Evolutionary conservation across 2,113 vertebrate species (phyloP), one percentile per base, ranked within the genome.

Genomic region (Melanerpes aurifrons): DNA sequence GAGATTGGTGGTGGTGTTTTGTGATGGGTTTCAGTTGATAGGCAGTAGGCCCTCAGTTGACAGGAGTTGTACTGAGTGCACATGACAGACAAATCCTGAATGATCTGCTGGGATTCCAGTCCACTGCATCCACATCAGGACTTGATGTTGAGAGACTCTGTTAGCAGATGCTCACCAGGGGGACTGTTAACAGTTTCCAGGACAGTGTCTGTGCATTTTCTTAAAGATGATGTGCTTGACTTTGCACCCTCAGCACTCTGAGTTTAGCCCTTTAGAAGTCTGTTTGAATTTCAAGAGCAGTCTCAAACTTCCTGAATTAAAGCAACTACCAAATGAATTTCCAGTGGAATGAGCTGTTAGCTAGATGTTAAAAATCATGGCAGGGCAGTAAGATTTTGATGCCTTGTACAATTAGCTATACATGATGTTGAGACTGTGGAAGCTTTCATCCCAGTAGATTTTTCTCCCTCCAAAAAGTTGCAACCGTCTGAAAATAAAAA

Each of bases 391-490:
- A n/a, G 11, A 74, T 50, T 70, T 72, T 77, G 22, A 50, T 87
- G 87, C 56, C 47, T 26, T 62, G 6, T 82, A 10, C 58, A 87
- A 57, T 70, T 67, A 89, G 16, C 16, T 73, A 25, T 32, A 53
- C 67, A 57, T 81, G 31, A 70, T 24, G 2, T 58, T 92, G 83
- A 89, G 67, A 82, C 77, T 94, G 88, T 94, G 79, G 90, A 94
- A 94, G 94, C 94, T 92, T 88, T 92, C 6, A 10, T 73, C 73
- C 64, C 64, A 74, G 72, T 91, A 69, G 63, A 76, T 89, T 75
- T 32, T 90, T 81, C 45, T 88, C 90, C 54, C 58, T 94, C 29
- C 50, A 66, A 89, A 75, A 73, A 84, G 63, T 62, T 88, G 24
- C 63, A 86, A 47, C 68, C 64, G 62, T 78, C 25, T 69, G 63